Base-by-base conservation (phyloP, 1,140 invertebrate species). In the Zaprionus vittiger region DNA sequence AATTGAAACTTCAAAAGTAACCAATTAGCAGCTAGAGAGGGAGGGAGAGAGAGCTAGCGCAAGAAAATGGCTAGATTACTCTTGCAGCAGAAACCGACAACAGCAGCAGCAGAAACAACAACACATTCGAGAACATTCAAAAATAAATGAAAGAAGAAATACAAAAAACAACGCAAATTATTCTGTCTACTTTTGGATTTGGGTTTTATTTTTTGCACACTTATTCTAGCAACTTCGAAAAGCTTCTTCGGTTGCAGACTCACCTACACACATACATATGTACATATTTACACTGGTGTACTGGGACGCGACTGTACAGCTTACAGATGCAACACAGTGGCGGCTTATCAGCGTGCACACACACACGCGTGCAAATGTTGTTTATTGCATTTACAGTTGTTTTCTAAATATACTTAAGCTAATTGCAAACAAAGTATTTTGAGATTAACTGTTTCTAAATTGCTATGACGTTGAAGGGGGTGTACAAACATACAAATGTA, bases 51-150 rank as follows among this genome's bases (percentile, higher is more conserved):
- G 34, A 52, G 62, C 34, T 24, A 52, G 62, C 41, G 28, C 22
- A 80, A 67, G 61, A 38, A 74, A 34, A 62, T 44, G 67, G 52
- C 60, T 55, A 69, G 60, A 68, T 26, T 59, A 64, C 28, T 54
- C 71, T 54, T 52, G 26, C 59, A 56, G 26, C 44, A 49, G 24
- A 47, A 44, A 38, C 65, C n/a, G 2, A 55, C 4, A 54, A 34
- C 7, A 56, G 14, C 41, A 68, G 55, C 70, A 26, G 41, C 59
- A 49, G 41, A 49, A 85, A 66, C 67, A 70, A 73, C 38, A 61
- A 68, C 66, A 64, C 66, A 86, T 85, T 82, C 83, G 65, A 85
- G 61, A 87, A 83, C 83, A 87, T 83, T 81, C 69, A 87, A 87
- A 89, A 87, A 83, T 79, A 80, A 87, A 77, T 75, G 73, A 17